These are phyloP conservation scores for Xiphophorus hellerii DNA, from an alignment of 2,113 vertebrate genomes.

Conservation along the genomic window DNA sequence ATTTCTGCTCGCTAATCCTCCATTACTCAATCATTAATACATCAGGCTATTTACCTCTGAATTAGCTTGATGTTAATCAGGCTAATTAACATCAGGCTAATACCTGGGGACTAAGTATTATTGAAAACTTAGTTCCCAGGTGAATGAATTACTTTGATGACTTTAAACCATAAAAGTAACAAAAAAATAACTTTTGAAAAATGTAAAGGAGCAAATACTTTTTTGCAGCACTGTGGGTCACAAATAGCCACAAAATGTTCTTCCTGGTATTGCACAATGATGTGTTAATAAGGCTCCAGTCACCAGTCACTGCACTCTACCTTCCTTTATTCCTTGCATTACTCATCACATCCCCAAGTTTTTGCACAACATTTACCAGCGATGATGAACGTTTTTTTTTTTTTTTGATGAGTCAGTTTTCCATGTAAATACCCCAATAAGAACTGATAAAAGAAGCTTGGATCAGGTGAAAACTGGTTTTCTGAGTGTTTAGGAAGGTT, in stretches of 20 bases:
- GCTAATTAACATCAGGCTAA: too few relatives aligned
- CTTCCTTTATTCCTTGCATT: neutral
- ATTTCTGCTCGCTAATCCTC: too few relatives aligned
- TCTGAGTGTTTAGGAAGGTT: neutral
- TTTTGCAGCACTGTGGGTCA: neutral
- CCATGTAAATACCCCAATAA: neutral
- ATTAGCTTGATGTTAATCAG: too few relatives aligned
- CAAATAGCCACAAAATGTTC: neutral
- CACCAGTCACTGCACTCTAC: neutral
- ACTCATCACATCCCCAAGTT: neutral
- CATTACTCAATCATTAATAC: too few relatives aligned
- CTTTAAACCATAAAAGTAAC: neutral
- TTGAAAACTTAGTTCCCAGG: too few relatives aligned
- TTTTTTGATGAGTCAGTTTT: conserved; percentile 16
- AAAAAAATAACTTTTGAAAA: neutral
- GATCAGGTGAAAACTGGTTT: neutral
- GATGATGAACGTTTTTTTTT: too few relatives aligned
- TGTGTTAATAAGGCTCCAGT: conserved; percentile 1
- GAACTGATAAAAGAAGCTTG: neutral
- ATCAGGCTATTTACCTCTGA: too few relatives aligned
- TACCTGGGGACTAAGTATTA: too few relatives aligned
- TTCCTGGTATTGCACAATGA: neutral
- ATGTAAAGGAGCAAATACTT: neutral
- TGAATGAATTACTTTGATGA: neutral
- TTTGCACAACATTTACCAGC: conserved; percentile 10